A percentile compares a stretch with the other conserved stretches of the same genome.
These are phyloP conservation scores for Protula sp. DNA, from an alignment of 2,888 invertebrate species.

Conservation along the genomic window DNA sequence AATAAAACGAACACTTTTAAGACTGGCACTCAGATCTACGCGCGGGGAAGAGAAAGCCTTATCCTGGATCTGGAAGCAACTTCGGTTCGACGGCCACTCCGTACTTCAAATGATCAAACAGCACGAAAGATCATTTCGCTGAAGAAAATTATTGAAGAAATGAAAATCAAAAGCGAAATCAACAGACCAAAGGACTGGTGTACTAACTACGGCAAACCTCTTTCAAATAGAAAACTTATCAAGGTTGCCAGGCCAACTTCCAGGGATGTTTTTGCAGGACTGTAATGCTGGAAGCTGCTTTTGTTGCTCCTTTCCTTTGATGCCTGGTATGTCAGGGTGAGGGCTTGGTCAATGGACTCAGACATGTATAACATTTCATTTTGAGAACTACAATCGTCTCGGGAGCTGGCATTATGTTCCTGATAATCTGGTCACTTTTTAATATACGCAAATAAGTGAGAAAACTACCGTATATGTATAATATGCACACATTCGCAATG, in stretches of 20 bases:
- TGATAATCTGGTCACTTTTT: no score
- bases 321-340: no score
- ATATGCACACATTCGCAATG: no score
- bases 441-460: no score
- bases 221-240: background rate
- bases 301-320: no score
- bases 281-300: no score
- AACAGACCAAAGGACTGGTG: background rate
- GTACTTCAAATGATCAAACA: background rate
- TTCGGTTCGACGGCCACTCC: background rate
- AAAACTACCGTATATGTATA: no score
- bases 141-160: background rate
- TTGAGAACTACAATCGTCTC: no score
- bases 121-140: background rate
- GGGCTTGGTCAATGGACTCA: no score
- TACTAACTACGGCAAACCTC: background rate
- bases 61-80: background rate
- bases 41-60: background rate
- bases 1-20: background rate
- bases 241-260: background rate
- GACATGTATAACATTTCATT: conserved; percentile 9
- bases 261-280: background rate
- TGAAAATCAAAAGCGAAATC: background rate
- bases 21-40: background rate
- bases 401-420: no score